A percentile compares a stretch with the other conserved stretches of the same genome.
These are phyloP conservation scores for Campopleginae sp. DNA, from an alignment of 2,888 invertebrate species.

Conservation along the genomic window DNA sequence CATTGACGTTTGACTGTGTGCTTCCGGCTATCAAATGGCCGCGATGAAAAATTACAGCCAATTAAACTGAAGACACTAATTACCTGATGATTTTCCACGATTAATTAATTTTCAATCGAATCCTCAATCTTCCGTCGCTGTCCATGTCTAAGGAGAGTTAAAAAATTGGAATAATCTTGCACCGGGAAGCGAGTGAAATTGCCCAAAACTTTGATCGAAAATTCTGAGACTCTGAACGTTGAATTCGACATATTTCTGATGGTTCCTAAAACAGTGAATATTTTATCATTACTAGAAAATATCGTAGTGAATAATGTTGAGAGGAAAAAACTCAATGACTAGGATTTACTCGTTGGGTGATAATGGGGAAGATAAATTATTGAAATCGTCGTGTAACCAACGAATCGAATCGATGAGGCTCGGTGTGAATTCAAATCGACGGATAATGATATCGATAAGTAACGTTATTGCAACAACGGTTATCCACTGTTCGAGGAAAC, in stretches of 20 bases:
- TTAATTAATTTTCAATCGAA: neutral
- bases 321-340: neutral
- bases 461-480: neutral
- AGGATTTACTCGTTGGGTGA: neutral
- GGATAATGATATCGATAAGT: slow-evolving; percentile 10
- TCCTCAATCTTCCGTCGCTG: neutral
- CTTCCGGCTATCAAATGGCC: neutral
- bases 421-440: neutral
- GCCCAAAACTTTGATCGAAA: neutral
- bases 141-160: neutral
- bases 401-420: neutral
- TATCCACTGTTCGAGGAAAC: neutral
- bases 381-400: neutral
- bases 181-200: neutral
- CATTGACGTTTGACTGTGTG: neutral
- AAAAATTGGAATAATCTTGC: neutral
- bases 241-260: neutral
- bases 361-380: neutral
- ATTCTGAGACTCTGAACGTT: neutral
- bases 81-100: neutral
- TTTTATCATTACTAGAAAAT: neutral
- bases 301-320: slow-evolving; percentile 15
- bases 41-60: neutral
- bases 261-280: neutral
- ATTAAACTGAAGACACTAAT: neutral